A percentile compares a stretch with the other conserved stretches of the same genome.
Evolutionary conservation across 2,888 invertebrate species (phyloP).

Genomic region (Esperia sulphurella): DNA sequence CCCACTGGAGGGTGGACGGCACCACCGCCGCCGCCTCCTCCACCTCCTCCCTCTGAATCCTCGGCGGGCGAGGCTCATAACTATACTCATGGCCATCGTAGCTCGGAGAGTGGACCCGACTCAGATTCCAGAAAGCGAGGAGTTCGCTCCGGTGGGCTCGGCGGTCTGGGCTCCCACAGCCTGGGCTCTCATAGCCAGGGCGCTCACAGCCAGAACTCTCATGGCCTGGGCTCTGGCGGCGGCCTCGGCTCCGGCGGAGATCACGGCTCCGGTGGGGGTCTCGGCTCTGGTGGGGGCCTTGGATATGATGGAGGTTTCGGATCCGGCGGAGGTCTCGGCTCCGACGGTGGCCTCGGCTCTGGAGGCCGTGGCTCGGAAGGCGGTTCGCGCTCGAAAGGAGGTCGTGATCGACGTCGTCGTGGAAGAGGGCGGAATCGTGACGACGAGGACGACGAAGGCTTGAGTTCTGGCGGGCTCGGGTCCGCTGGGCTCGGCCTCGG

Average conservation of each 20-base stretch:
- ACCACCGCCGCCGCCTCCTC: conserved; percentile 56
- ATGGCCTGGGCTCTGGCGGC: conserved; percentile 10
- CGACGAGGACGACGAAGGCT: conserved; percentile 41
- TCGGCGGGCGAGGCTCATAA: conserved; percentile 34
- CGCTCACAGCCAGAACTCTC: conserved; percentile 19
- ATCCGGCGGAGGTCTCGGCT: conserved; percentile 24
- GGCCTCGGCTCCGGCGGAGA: conserved; percentile 20
- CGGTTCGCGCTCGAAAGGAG: conserved; percentile 43
- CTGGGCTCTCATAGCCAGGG: conserved; percentile 26
- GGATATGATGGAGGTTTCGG: conserved; percentile 22
- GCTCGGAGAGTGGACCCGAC: conserved; percentile 63
- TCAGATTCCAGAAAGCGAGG: conserved; percentile 73
- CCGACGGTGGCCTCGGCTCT: conserved; percentile 17
- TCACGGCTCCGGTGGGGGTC: conserved; percentile 33
- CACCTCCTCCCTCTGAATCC: conserved; percentile 52
- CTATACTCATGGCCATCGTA: conserved; percentile 48
- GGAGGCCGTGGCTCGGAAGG: conserved; percentile 24
- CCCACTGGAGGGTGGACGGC: conserved; percentile 51
- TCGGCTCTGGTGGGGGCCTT: conserved; percentile 26
- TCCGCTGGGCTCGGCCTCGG: conserved; percentile 35
- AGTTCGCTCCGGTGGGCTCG: conserved; percentile 40
- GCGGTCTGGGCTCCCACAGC: conserved; percentile 29
- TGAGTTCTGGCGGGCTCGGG: conserved; percentile 46
- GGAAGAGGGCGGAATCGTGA: conserved; percentile 64
- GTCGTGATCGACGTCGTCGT: conserved; percentile 61